These are phyloP conservation scores for Acrossocheilus wenchowensis DNA, from an alignment of 2,797 vertebrate genomes.

Conservation along the genomic window DNA sequence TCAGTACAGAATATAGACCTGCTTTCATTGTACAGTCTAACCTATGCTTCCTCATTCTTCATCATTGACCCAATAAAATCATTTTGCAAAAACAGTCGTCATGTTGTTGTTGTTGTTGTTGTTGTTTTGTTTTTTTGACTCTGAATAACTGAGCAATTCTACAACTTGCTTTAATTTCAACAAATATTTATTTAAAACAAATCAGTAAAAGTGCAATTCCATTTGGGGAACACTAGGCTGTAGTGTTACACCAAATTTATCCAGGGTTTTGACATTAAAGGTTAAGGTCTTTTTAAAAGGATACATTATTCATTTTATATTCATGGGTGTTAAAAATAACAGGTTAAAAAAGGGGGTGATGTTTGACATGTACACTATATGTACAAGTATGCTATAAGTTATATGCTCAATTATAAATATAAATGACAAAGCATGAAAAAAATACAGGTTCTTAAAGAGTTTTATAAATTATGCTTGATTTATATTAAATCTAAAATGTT, in stretches of 20 bases:
- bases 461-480: not conserved
- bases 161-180: not conserved
- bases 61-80: constrained; percentile 71
- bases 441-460: not conserved
- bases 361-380: not conserved
- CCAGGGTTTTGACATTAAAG: not conserved
- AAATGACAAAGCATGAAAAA: too few species aligned
- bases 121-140: not conserved
- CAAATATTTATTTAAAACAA: not conserved
- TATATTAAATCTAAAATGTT: not conserved
- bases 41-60: constrained; percentile 70
- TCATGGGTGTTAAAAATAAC: not conserved
- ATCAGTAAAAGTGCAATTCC: not conserved
- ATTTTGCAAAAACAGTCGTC: constrained; percentile 54
- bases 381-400: too few species aligned
- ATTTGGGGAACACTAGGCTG: not conserved
- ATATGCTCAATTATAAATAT: too few species aligned
- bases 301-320: not conserved
- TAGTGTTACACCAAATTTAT: not conserved
- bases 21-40: constrained; percentile 73
- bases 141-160: not conserved
- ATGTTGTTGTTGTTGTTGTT: too few species aligned
- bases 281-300: not conserved
- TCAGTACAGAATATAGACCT: constrained; percentile 46
- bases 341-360: not conserved